Evolutionary conservation across 2,888 invertebrate genomes (phyloP).

Genomic region (Agapostemon virescens): DNA sequence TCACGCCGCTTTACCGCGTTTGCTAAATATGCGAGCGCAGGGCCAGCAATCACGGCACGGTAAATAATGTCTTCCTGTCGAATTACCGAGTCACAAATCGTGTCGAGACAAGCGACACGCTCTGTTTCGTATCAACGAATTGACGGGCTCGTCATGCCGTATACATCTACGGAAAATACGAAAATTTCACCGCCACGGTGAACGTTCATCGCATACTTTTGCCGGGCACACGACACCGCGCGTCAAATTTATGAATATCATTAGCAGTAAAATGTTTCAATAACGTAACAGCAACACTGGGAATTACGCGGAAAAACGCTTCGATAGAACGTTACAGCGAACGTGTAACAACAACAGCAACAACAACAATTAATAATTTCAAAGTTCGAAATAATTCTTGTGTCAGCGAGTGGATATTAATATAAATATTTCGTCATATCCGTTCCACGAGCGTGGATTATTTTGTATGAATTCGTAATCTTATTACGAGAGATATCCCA

Average conservation of each 20-base stretch:
- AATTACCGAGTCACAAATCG: constrained; percentile 60
- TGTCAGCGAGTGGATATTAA: background rate
- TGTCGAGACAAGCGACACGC: constrained; percentile 13
- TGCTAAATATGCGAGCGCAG: constrained; percentile 20
- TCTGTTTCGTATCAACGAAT: constrained; percentile 29
- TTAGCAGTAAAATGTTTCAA: background rate
- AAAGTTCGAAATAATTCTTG: background rate
- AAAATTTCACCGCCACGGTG: background rate
- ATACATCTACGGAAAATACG: background rate
- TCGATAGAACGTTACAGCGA: background rate
- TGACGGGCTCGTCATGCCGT: background rate
- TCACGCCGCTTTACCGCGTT: constrained; percentile 48
- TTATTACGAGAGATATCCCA: no score
- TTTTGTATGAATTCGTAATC: background rate
- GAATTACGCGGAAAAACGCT: background rate
- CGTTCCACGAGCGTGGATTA: background rate
- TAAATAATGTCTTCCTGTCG: constrained; percentile 69
- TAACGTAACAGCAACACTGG: background rate
- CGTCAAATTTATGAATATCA: constrained; percentile 3
- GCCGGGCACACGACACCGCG: background rate
- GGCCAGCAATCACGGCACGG: constrained; percentile 42
- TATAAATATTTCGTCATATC: background rate
- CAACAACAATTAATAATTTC: background rate
- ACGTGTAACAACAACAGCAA: background rate
- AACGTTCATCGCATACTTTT: background rate